Base-by-base conservation (phyloP, 1,140 invertebrate species). In the Trypoxylus dichotomus region DNA sequence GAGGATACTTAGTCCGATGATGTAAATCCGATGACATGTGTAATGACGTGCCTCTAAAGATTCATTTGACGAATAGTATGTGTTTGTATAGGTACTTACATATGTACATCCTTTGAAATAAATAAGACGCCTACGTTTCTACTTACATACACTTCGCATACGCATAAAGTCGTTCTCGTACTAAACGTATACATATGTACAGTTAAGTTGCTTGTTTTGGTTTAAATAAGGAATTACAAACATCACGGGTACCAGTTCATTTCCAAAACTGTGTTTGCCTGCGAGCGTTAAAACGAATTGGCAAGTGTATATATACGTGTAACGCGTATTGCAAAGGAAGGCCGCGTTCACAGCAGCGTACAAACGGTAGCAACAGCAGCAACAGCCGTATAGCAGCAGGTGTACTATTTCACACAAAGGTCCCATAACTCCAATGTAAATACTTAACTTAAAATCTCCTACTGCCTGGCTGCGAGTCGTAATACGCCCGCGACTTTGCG, bases 201-300 rank as follows among this genome's bases (percentile, higher is more conserved):
- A 63, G 60, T 63, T 25, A 27, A 24, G 60, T 63, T 63, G 13
- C 21, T 63, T 63, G 60, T 63, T 63, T 63, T 63, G 60, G 19
- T 63, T 63, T 63, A 63, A 63, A 63, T 63, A 63, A 63, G 60
- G 60, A 13, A 63, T 63, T 63, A 63, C 60, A 27, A 63, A 25
- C 60, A 63, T 24, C 60, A 25, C 24, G 60, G 15, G n/a, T 3
- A 47, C 60, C 21, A 24, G 60, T 63, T 63, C 60, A 63, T 63
- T 19, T 63, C 10, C 60, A 27, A 27, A 63, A 63, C 21, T 63
- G 60, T 63, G 60, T 63, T 63, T 63, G 60, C 60, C 21, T 63
- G 60, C 60, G 3, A 63, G 19, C 60, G 19, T 24, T 24, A 63
- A 63, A 63, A 24, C 25, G 60, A 63, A 63, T 63, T 63, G 60